Evolutionary conservation across 2,113 vertebrate species (phyloP), one percentile per base, ranked within the genome.

Genomic region (Catharus fuscescens): DNA sequence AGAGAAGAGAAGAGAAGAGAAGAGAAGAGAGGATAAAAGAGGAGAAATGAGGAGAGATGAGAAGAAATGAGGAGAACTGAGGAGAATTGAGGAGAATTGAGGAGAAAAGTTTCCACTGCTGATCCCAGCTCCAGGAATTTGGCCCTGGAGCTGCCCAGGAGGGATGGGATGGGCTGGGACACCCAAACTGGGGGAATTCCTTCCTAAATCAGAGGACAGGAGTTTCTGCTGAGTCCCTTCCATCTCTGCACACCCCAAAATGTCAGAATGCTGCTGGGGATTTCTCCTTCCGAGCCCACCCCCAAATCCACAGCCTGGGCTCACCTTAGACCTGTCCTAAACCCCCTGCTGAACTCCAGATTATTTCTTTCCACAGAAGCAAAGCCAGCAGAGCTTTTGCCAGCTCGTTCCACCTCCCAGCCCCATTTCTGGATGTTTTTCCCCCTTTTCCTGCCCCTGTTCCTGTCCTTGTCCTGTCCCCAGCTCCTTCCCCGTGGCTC

Each of bases 191-290:
- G 5, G 13, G 34, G 8, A 24, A n/a, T 20, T 42, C 31, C 60
- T n/a, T 19, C 32, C 28, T 5, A 7, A 13, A 8, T 4, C 34
- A 7, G 29, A 59, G 36, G 20, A 29, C 40, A 76, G 53, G 11
- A 25, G 4, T 3, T 42, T 50, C 31, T 34, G 19, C 70, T 20
- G 52, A 14, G 20, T 8, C 12, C 45, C 21, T 7, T 14, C 26
- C 54, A 56, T 34, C 59, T 29, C 83, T 10, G 13, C 52, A 0
- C 28, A 34, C 2, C 81, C 31, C 36, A n/a, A 12, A 38, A 6
- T 36, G 7, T 29, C 16, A 9, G 5, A 26, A 2, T 0, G 0
- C 73, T 36, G 8, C 7, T 45, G 3, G 1, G 1, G 10, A 3
- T 74, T 69, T 26, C 38, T 23, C 14, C 18, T 38, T 14, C 29